Evolutionary conservation across 1,140 invertebrate genomes (phyloP).

Genomic region (Nomia melanderi): DNA sequence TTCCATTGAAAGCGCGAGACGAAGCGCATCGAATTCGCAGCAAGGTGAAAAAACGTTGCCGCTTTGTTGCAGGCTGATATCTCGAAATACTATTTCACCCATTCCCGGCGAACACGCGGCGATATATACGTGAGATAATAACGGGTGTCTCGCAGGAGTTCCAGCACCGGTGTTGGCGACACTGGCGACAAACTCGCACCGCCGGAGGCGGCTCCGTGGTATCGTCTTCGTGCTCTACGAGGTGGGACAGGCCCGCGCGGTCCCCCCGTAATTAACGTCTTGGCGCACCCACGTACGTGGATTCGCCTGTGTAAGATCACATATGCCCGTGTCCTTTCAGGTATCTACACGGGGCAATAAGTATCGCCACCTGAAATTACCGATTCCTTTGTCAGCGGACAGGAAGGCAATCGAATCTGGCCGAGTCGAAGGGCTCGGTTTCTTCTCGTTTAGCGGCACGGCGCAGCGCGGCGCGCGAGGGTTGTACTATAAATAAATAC

Average conservation of each 20-base stretch:
- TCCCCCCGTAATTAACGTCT: constrained; percentile 50
- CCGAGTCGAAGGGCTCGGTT: neutral
- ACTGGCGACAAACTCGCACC: constrained; percentile 53
- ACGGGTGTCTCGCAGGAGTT: constrained; percentile 38
- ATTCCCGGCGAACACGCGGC: constrained; percentile 17
- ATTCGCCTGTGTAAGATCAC: constrained; percentile 36
- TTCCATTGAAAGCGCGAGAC: neutral
- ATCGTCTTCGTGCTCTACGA: constrained; percentile 37
- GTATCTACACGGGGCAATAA: constrained; percentile 28
- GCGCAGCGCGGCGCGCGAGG: constrained; percentile 19
- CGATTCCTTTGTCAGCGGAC: constrained; percentile 20
- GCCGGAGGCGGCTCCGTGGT: constrained; percentile 45
- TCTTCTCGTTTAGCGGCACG: constrained; percentile 23
- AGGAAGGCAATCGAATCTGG: constrained; percentile 9
- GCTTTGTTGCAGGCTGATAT: constrained; percentile 32
- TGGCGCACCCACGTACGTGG: constrained; percentile 44
- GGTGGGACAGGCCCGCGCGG: constrained; percentile 33
- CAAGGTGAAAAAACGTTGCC: neutral
- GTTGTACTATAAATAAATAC: neutral
- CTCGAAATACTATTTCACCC: constrained; percentile 36
- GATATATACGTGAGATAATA: constrained; percentile 47
- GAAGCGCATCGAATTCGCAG: constrained; percentile 1
- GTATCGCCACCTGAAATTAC: constrained; percentile 44
- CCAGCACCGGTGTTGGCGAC: constrained; percentile 48
- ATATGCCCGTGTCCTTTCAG: constrained; percentile 21